These are phyloP conservation scores for Cichlasoma orientale DNA, from an alignment of 2,797 vertebrate species.

Conservation along the genomic window DNA sequence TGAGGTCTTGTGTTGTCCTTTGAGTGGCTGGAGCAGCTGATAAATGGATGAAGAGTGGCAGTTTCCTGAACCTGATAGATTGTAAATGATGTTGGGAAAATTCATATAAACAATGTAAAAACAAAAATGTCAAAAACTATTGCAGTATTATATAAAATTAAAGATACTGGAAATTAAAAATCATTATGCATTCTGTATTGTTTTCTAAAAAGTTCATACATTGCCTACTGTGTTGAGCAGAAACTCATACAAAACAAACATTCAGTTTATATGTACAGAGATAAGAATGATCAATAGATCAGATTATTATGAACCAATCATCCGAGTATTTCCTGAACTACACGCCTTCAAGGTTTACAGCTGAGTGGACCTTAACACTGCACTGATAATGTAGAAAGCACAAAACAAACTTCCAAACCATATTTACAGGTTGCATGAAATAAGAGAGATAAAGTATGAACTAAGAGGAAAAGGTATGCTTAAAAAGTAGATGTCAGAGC, in stretches of 20 bases:
- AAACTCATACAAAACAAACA: not conserved
- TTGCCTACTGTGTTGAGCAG: not conserved
- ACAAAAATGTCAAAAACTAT: not conserved
- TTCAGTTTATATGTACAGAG: not conserved
- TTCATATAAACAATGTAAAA: not conserved
- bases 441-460: too few relatives aligned
- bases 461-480: too few relatives aligned
- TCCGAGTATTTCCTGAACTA: too few relatives aligned
- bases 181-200: not conserved
- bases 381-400: too few relatives aligned
- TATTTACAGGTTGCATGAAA: too few relatives aligned
- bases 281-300: not conserved
- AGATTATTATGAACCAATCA: not conserved
- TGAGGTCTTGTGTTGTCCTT: not conserved
- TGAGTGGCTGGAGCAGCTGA: not conserved
- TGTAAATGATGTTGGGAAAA: not conserved
- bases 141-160: not conserved
- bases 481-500: too few relatives aligned
- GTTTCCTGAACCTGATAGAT: not conserved
- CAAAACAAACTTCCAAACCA: too few relatives aligned
- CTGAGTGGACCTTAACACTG: too few relatives aligned
- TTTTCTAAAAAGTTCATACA: not conserved
- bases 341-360: too few relatives aligned
- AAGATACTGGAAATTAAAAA: not conserved
- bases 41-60: not conserved